Conservation (phyloP, 2,113 vertebrate species). For the Megalops atlanticus region DNA sequence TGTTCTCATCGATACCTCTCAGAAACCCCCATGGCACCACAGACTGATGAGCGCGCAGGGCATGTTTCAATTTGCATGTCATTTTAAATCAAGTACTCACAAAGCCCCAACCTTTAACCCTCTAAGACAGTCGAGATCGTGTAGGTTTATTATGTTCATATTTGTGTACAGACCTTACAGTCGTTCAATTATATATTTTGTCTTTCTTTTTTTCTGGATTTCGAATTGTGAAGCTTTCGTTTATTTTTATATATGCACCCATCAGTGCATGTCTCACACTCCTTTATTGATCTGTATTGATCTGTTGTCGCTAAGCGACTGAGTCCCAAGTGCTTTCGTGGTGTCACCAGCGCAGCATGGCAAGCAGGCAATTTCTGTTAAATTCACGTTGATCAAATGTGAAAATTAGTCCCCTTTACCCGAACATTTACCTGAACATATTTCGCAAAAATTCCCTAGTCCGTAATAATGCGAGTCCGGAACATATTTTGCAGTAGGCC, state of each 20-base stretch:
- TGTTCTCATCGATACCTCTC: not conserved
- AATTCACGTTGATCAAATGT: not conserved
- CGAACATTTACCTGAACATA: too few relatives aligned
- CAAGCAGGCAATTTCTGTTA: not conserved
- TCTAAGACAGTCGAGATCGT: too few relatives aligned
- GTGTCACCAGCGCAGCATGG: not conserved
- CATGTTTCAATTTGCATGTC: not conserved
- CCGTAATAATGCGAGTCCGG: too few relatives aligned
- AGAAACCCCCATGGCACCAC: not conserved
- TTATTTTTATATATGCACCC: not conserved
- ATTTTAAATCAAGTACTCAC: too few relatives aligned
- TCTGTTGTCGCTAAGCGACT: conserved; percentile 11
- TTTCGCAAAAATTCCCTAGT: too few relatives aligned
- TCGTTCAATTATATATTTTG: too few relatives aligned
- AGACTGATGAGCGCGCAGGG: not conserved
- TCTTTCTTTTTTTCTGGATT: not conserved
- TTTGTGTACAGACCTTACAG: too few relatives aligned
- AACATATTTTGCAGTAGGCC: too few relatives aligned
- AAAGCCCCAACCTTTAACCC: too few relatives aligned
- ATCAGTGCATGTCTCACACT: not conserved
- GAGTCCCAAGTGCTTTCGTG: not conserved
- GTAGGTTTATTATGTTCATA: too few relatives aligned
- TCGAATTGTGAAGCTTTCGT: not conserved
- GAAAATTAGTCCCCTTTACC: not conserved
- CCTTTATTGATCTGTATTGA: not conserved